Conservation (phyloP, 2,113 vertebrate species). For the Haplotaxodon microlepis region DNA sequence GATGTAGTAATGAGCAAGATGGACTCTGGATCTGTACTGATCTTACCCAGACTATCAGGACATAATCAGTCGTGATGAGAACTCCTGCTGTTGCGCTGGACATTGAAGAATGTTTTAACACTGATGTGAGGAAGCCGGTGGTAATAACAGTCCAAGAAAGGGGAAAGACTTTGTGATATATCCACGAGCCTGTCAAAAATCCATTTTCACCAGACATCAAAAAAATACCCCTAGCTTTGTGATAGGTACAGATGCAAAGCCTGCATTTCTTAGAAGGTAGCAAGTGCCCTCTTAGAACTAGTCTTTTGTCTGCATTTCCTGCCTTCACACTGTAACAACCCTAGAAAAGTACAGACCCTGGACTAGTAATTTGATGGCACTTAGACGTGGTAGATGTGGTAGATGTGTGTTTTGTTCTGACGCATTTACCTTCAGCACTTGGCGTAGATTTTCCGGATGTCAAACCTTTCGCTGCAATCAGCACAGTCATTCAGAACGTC, state of each 20-base stretch:
- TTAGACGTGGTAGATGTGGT: conserved; percentile 31
- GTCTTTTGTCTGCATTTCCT: conserved; percentile 53
- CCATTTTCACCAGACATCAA: conserved; percentile 37
- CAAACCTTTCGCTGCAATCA: conserved; percentile 41
- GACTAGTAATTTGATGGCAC: conserved; percentile 49
- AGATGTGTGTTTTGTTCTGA: conserved; percentile 33
- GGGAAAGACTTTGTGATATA: conserved; percentile 12
- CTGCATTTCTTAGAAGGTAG: conserved; percentile 27
- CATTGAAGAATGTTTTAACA: conserved; percentile 47
- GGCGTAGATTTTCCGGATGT: conserved; percentile 23
- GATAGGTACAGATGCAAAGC: conserved; percentile 28
- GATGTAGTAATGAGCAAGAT: conserved; percentile 9
- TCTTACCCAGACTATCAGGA: background rate
- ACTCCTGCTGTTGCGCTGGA: conserved; percentile 19
- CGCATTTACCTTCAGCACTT: conserved; percentile 29
- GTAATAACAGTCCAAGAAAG: conserved; percentile 1
- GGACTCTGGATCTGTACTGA: conserved; percentile 4
- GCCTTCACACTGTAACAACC: conserved; percentile 46
- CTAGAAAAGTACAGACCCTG: conserved; percentile 49
- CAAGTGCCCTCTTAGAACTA: conserved; percentile 37
- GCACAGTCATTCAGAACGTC: conserved; percentile 21
- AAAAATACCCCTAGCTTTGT: conserved; percentile 33
- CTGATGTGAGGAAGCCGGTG: background rate
- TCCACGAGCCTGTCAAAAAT: conserved; percentile 38
- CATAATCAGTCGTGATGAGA: conserved; percentile 22